A percentile compares a stretch with the other conserved stretches of the same genome.
These are phyloP conservation scores for Lepus europaeus DNA, from an alignment of 2,113 vertebrate genomes.

Conservation along the genomic window DNA sequence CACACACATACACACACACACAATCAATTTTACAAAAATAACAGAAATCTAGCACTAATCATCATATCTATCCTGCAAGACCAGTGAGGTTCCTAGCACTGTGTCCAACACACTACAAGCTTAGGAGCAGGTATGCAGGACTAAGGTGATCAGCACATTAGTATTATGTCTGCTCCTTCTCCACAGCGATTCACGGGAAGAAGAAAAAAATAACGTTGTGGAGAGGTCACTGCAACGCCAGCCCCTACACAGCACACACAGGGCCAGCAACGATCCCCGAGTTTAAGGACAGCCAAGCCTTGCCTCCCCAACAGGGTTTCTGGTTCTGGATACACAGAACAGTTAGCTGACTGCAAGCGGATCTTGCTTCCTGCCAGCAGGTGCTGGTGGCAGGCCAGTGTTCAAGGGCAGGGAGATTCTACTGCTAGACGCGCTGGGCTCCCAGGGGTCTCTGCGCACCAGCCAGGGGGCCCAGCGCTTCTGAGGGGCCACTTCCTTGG, in stretches of 20 bases:
- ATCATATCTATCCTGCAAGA: not conserved
- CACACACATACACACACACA: not conserved
- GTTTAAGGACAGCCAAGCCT: not conserved
- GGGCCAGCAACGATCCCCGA: not conserved
- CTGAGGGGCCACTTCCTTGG: not conserved
- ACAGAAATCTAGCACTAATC: not conserved
- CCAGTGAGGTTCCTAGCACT: not conserved
- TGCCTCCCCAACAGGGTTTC: not conserved
- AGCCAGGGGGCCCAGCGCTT: not conserved
- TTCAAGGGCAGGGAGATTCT: not conserved
- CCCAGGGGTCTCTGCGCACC: not conserved
- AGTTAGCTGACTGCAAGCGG: not conserved
- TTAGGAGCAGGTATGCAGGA: not conserved
- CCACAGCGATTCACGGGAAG: not conserved
- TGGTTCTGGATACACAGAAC: not conserved
- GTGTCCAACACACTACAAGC: not conserved
- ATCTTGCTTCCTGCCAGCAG: slow-evolving; percentile 41
- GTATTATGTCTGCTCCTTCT: not conserved
- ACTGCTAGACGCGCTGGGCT: not conserved
- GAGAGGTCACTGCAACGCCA: not conserved
- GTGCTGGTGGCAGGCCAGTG: not conserved
- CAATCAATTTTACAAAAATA: not conserved
- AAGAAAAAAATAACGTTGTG: fast-evolving
- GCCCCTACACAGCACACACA: not conserved
- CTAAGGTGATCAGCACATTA: not conserved